Evolutionary conservation across 2,113 vertebrate species (phyloP).

Genomic region (Lucifuga dentata): DNA sequence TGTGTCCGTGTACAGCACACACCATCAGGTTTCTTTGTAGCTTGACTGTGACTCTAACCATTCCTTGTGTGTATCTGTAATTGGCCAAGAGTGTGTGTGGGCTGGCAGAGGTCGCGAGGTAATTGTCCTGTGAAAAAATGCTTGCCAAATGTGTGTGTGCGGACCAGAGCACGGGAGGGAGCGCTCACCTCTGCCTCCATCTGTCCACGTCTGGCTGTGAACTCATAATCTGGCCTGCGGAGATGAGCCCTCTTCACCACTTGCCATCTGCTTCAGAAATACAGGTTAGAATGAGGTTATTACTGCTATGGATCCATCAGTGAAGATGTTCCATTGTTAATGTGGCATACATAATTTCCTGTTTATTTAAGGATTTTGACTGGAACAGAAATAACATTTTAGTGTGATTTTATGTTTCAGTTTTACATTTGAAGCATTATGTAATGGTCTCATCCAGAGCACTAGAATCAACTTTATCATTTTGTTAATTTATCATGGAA

Average conservation of each 20-base stretch:
- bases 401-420: neutral
- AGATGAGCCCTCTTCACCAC: constrained; percentile 69
- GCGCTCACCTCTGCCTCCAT: constrained; percentile 77
- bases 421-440: neutral
- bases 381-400: neutral
- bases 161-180: constrained; percentile 53
- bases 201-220: constrained; percentile 77
- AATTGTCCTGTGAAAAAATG: constrained; percentile 75
- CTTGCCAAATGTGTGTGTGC: constrained; percentile 64
- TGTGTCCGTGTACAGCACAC: constrained; percentile 5
- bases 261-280: constrained; percentile 75
- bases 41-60: constrained; percentile 47
- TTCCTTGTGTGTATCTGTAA: constrained; percentile 63
- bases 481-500: too few relatives aligned
- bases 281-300: constrained; percentile 77
- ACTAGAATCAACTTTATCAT: too few relatives aligned
- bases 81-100: constrained; percentile 46
- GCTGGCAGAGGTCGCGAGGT: constrained; percentile 70
- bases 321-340: constrained; percentile 44
- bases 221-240: constrained; percentile 78
- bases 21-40: constrained; percentile 41
- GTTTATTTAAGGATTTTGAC: constrained; percentile 31
- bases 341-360: constrained; percentile 37
- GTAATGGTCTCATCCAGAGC: too few relatives aligned
- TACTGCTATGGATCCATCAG: constrained; percentile 60